Conservation (phyloP, 2,888 invertebrate species). For the Eupithecia subumbrata region DNA sequence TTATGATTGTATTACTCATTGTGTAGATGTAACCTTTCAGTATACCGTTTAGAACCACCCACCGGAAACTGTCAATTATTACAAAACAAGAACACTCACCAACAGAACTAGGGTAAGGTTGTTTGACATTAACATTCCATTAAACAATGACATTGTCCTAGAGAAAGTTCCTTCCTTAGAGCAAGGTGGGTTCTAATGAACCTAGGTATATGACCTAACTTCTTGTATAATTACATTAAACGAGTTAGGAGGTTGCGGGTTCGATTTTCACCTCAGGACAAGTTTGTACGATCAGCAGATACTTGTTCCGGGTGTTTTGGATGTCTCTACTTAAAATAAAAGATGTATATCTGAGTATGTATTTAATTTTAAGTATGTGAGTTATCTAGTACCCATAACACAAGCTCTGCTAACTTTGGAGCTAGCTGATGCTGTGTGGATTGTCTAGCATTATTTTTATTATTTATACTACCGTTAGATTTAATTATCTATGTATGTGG, state of each 20-base stretch:
- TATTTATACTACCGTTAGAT: too few relatives aligned
- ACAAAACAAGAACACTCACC: conserved; percentile 64
- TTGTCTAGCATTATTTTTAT: too few relatives aligned
- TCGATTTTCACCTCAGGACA: not conserved
- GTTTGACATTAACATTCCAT: conserved; percentile 63
- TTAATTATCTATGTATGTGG: too few relatives aligned
- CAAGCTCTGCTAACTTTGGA: too few relatives aligned
- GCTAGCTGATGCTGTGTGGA: too few relatives aligned
- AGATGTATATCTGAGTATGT: not conserved
- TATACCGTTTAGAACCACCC: conserved; percentile 59
- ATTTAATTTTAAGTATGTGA: not conserved
- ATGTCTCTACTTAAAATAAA: not conserved
- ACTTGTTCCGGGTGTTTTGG: too few relatives aligned
- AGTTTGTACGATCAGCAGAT: not conserved
- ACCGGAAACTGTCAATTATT: conserved; percentile 65
- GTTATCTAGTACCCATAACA: too few relatives aligned
- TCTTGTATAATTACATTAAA: not conserved
- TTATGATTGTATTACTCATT: not conserved
- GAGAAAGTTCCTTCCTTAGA: conserved; percentile 35
- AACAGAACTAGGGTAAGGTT: conserved; percentile 70
- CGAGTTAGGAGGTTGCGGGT: not conserved
- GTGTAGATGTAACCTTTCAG: conserved; percentile 11
- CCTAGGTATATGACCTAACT: not conserved
- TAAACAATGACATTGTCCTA: conserved; percentile 44
- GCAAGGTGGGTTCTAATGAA: conserved; percentile 11